These are phyloP conservation scores for Pseudopodoces humilis DNA, from an alignment of 2,113 vertebrate genomes.

Conservation along the genomic window DNA sequence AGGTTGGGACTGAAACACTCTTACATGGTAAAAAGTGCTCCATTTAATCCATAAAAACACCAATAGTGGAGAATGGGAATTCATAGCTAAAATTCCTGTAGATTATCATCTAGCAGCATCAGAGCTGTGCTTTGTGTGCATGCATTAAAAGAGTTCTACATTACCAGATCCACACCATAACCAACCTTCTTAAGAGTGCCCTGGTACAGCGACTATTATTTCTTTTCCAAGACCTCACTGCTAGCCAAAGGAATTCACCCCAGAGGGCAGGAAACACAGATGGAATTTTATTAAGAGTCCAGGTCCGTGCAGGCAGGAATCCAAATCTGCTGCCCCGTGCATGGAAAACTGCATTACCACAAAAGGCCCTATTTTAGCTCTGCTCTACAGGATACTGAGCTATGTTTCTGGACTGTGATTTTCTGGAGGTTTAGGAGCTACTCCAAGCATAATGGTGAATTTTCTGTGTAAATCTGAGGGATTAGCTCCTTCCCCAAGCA, in stretches of 20 bases:
- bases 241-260: conserved; percentile 14
- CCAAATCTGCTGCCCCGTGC: background rate
- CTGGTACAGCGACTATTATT: background rate
- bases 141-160: background rate
- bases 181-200: background rate
- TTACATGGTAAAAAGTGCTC: background rate
- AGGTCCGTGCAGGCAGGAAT: background rate
- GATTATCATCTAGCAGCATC: background rate
- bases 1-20: background rate
- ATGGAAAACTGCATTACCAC: background rate
- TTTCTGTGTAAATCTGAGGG: background rate
- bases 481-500: background rate
- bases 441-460: background rate
- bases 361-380: background rate
- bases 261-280: conserved; percentile 42
- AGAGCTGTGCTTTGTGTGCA: background rate
- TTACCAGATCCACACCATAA: background rate
- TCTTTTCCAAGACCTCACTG: conserved; percentile 19
- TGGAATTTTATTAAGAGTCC: conserved; percentile 39
- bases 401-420: background rate
- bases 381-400: background rate
- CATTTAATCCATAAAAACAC: background rate
- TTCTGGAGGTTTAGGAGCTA: background rate
- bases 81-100: background rate
- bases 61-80: background rate